These are phyloP conservation scores for Fratercula arctica DNA, from an alignment of 2,797 vertebrate genomes.

Conservation along the genomic window DNA sequence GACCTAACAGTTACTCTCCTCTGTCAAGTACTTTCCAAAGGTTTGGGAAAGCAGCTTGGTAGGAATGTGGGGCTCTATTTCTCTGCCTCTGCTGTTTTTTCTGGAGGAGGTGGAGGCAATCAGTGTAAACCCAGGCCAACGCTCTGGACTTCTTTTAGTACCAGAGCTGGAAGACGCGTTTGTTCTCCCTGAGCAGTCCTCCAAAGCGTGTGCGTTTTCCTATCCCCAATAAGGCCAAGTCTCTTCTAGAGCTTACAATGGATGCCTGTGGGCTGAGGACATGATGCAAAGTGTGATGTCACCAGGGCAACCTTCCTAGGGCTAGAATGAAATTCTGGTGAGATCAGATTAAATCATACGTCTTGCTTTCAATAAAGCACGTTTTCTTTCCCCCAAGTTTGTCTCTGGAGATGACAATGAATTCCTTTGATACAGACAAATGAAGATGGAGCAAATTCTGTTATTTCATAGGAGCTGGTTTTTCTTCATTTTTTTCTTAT, in stretches of 20 bases:
- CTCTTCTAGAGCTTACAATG: background rate
- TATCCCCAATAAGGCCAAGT: background rate
- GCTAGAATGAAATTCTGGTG: conserved; percentile 32
- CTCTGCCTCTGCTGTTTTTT: background rate
- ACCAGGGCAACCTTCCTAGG: conserved; percentile 38
- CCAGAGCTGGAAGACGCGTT: background rate
- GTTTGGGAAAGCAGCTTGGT: background rate
- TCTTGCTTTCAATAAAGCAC: conserved; percentile 24
- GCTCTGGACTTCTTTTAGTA: background rate
- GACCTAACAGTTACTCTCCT: background rate
- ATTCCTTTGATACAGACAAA: conserved; percentile 29
- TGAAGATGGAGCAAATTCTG: background rate
- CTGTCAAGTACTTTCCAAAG: background rate
- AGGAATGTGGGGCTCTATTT: background rate
- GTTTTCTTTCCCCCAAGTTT: background rate
- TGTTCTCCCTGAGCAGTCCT: background rate
- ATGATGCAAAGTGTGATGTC: conserved; percentile 27
- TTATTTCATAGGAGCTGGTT: background rate
- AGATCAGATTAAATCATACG: conserved; percentile 55
- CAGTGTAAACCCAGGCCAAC: background rate
- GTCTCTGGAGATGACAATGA: conserved; percentile 36
- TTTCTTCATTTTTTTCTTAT: background rate
- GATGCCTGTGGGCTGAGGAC: conserved; percentile 37
- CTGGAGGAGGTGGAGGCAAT: background rate
- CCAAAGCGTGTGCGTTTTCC: rapidly evolving